These are phyloP conservation scores for Tetramorium simillimum DNA, from an alignment of 1,140 invertebrate genomes.

Conservation along the genomic window DNA sequence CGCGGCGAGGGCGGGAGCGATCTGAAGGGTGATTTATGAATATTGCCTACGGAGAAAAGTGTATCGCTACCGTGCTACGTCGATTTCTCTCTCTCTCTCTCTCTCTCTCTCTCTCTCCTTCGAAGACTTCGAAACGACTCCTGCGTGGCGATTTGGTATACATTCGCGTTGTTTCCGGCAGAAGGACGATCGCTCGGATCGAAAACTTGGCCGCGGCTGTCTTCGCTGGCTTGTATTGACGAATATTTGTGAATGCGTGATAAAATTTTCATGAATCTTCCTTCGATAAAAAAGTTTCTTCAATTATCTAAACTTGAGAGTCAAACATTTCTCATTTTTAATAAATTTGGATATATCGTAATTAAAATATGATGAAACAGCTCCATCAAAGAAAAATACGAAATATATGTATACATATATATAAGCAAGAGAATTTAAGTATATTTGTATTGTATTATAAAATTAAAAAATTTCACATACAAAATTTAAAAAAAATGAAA, in stretches of 20 bases:
- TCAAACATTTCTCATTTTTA: neutral
- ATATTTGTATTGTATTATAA: neutral
- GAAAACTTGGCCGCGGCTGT: conserved; percentile 8
- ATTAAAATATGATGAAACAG: neutral
- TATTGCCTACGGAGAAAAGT: conserved; percentile 82
- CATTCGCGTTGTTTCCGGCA: conserved; percentile 55
- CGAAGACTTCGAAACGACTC: conserved; percentile 46
- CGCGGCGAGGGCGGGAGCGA: conserved; percentile 40
- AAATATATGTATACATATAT: neutral
- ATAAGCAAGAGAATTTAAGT: neutral
- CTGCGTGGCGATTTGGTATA: conserved; percentile 30
- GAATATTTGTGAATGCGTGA: neutral
- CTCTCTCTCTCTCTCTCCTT: conserved; percentile 39
- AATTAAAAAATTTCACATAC: neutral
- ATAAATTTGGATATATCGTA: neutral
- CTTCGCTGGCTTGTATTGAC: neutral
- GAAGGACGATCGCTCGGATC: conserved; percentile 30
- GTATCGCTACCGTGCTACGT: conserved; percentile 76
- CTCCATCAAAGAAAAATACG: neutral
- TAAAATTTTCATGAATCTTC: neutral
- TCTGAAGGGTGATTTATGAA: conserved; percentile 84
- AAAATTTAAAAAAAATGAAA: neutral
- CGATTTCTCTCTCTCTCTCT: conserved; percentile 64
- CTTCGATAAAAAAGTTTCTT: neutral
- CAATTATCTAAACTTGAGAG: neutral